Percentiles rank a stretch among this genome's conserved stretches.
Evolutionary conservation across 2,888 invertebrate species (phyloP).

Genomic region (Megastigmus dorsalis): DNA sequence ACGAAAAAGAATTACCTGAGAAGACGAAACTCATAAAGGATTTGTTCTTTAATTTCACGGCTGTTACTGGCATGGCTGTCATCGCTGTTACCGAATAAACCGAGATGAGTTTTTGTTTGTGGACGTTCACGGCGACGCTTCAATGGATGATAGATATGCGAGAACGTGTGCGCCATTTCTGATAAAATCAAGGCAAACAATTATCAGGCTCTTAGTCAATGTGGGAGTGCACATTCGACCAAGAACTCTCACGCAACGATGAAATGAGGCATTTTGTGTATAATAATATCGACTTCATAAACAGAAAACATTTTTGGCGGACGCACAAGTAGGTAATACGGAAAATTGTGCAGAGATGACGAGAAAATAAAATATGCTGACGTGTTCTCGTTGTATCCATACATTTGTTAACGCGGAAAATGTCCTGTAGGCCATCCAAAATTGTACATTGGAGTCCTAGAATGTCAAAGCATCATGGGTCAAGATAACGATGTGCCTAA

Average conservation of each 20-base stretch:
- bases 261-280: not conserved
- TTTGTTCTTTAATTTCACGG: conserved; percentile 41
- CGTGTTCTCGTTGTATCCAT: too few relatives aligned
- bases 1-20: conserved; percentile 49
- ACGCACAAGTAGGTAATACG: not conserved
- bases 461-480: too few relatives aligned
- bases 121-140: too few relatives aligned
- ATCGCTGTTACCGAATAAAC: not conserved
- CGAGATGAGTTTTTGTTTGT: not conserved
- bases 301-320: not conserved
- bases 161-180: not conserved
- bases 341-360: too few relatives aligned
- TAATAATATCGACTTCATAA: too few relatives aligned
- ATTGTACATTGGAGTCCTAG: too few relatives aligned
- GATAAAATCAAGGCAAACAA: conserved; percentile 6
- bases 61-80: conserved; percentile 36
- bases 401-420: too few relatives aligned
- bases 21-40: conserved; percentile 42
- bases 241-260: not conserved
- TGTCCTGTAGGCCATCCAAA: too few relatives aligned
- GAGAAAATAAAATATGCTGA: too few relatives aligned
- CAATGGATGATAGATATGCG: conserved; percentile 17
- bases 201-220: not conserved
- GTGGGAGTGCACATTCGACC: conserved; percentile 21
- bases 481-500: too few relatives aligned